phyloP scores from a whole-genome alignment of 2,888 invertebrate genomes.

The Aelia acuminata region DNA sequence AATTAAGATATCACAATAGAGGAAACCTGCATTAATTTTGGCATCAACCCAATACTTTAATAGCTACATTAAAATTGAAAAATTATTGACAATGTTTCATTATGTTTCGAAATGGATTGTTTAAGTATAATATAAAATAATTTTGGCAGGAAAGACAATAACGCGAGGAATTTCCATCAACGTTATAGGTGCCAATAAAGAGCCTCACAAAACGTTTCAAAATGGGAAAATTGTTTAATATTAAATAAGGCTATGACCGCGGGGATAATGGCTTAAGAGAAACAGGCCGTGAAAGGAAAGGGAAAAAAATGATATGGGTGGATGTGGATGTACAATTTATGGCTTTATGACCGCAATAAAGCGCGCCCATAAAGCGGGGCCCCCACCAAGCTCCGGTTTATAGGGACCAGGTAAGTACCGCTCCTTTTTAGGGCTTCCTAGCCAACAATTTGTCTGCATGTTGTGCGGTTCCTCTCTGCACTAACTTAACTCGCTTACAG shows the following conservation, averaged over 20 bases:
- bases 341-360: constrained; percentile 44
- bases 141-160: not conserved
- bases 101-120: not conserved
- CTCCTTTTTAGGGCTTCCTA: not conserved
- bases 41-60: too few relatives aligned
- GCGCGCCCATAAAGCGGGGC: not conserved
- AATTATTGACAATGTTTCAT: too few relatives aligned
- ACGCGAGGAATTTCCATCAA: not conserved
- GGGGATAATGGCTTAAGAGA: not conserved
- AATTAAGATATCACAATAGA: too few relatives aligned
- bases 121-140: not conserved
- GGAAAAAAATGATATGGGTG: constrained; percentile 45
- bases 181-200: not conserved
- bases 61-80: too few relatives aligned
- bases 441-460: constrained; percentile 34
- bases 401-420: constrained; percentile 22
- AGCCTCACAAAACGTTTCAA: not conserved
- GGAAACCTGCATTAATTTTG: too few relatives aligned
- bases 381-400: not conserved
- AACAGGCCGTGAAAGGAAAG: constrained; percentile 20
- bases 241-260: constrained; percentile 16
- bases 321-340: constrained; percentile 48
- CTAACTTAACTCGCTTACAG: not conserved
- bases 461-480: not conserved
- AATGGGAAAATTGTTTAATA: constrained; percentile 44